Percentiles rank a stretch among this genome's conserved stretches.
Evolutionary conservation across 2,113 vertebrate genomes (phyloP).

Genomic region (Psammodynastes pulverulentus): DNA sequence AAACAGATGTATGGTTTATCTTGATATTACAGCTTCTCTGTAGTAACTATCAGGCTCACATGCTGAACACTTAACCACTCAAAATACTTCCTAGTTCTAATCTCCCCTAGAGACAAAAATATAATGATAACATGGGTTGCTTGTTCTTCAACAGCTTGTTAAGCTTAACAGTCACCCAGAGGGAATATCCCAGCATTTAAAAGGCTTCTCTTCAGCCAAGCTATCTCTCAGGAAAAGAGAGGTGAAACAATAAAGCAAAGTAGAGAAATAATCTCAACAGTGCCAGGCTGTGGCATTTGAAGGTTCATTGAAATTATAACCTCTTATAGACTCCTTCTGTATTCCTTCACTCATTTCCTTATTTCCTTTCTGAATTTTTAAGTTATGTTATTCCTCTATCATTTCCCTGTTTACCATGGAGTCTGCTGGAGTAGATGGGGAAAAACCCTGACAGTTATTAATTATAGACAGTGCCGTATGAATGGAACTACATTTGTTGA

Average conservation of each 20-base stretch:
- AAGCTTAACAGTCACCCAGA: fast-evolving
- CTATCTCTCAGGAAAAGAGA: background rate
- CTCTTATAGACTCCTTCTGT: background rate
- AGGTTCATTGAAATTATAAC: background rate
- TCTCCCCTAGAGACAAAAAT: fast-evolving
- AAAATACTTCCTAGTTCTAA: fast-evolving
- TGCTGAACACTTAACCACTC: fast-evolving
- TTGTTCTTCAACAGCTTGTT: fast-evolving
- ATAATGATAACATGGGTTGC: fast-evolving
- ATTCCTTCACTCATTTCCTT: background rate
- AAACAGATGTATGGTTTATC: background rate
- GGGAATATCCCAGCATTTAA: fast-evolving
- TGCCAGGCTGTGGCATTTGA: background rate
- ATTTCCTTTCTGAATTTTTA: background rate
- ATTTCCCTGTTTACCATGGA: background rate
- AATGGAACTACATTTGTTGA: background rate
- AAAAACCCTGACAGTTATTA: background rate
- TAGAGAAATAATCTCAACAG: background rate
- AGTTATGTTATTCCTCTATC: background rate
- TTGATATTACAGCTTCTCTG: background rate
- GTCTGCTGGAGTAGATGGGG: background rate
- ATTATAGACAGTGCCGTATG: no score
- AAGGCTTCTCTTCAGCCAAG: background rate
- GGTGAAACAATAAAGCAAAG: background rate
- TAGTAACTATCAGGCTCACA: fast-evolving